These are phyloP conservation scores for Drosophila tripunctata DNA, from an alignment of 2,888 invertebrate genomes.

Conservation along the genomic window DNA sequence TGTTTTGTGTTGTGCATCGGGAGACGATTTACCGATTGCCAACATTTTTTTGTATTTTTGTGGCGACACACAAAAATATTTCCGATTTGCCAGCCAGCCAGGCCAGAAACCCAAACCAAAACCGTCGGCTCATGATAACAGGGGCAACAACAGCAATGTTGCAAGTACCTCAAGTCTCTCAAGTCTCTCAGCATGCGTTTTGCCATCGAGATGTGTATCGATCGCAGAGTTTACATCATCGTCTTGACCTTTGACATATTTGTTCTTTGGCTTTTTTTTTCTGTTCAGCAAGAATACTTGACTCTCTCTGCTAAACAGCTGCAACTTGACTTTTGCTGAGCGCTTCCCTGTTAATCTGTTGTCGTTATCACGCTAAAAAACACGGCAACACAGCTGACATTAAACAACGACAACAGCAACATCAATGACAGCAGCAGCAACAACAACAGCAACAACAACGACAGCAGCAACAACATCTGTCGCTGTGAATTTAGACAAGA, in stretches of 20 bases:
- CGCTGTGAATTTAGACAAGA: conserved; percentile 70
- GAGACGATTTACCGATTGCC: conserved; percentile 52
- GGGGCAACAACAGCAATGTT: neutral
- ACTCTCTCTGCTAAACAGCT: conserved; percentile 29
- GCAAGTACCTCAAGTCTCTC: conserved; percentile 1
- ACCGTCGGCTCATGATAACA: conserved; percentile 10
- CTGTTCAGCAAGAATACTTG: neutral
- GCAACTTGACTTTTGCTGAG: neutral
- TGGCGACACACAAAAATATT: conserved; percentile 73
- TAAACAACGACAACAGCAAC: conserved; percentile 1
- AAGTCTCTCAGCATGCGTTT: conserved; percentile 13
- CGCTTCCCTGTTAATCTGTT: conserved; percentile 43
- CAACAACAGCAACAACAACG: neutral
- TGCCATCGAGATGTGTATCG: conserved; percentile 67
- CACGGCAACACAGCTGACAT: conserved; percentile 68
- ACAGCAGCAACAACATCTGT: conserved; percentile 61
- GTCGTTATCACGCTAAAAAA: conserved; percentile 50
- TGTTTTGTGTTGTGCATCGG: conserved; percentile 20
- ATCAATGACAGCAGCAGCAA: too few relatives aligned
- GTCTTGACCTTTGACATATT: conserved; percentile 44
- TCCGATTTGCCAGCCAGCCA: conserved; percentile 61
- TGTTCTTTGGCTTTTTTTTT: neutral
- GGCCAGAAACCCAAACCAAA: neutral
- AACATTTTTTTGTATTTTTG: conserved; percentile 51
- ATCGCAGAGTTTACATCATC: conserved; percentile 63